phyloP scores from a whole-genome alignment of 2,888 invertebrate genomes.

The Oxycera nigricornis region DNA sequence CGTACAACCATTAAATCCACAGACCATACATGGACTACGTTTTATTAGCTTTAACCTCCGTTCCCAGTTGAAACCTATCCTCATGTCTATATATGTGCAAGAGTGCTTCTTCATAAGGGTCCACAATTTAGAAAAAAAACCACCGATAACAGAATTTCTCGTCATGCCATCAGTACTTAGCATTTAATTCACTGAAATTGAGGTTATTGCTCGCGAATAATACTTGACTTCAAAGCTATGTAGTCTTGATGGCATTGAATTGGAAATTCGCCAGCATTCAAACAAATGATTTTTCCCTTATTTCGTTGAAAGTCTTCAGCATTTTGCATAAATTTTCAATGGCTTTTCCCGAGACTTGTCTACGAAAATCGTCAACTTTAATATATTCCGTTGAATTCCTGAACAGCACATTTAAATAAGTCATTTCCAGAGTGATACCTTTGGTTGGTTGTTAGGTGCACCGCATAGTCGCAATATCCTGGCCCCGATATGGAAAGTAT shows the following conservation, averaged over 20 bases:
- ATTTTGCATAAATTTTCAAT: slow-evolving; percentile 26
- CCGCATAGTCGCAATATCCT: neutral
- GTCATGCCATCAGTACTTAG: slow-evolving; percentile 7
- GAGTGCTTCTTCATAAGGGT: too few species aligned
- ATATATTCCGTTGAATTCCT: slow-evolving; percentile 18
- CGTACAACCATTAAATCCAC: neutral
- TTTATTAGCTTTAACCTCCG: neutral
- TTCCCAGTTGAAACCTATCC: too few species aligned
- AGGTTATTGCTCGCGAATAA: slow-evolving; percentile 25
- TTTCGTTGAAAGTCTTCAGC: neutral
- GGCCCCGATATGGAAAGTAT: neutral
- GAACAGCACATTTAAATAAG: slow-evolving; percentile 21
- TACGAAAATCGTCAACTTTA: neutral
- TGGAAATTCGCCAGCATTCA: slow-evolving; percentile 24
- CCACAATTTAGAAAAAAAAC: too few species aligned
- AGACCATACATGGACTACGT: neutral
- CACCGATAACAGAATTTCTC: neutral
- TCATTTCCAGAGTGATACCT: neutral
- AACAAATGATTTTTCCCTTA: slow-evolving; percentile 27
- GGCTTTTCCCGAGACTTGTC: neutral
- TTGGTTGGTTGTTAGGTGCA: neutral
- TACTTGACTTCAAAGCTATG: slow-evolving; percentile 31
- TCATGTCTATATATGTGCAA: too few species aligned
- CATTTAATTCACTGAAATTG: slow-evolving; percentile 14
- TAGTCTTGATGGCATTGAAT: slow-evolving; percentile 19